Evolutionary conservation across 2,888 invertebrate species (phyloP).

Genomic region (Nineta flava): DNA sequence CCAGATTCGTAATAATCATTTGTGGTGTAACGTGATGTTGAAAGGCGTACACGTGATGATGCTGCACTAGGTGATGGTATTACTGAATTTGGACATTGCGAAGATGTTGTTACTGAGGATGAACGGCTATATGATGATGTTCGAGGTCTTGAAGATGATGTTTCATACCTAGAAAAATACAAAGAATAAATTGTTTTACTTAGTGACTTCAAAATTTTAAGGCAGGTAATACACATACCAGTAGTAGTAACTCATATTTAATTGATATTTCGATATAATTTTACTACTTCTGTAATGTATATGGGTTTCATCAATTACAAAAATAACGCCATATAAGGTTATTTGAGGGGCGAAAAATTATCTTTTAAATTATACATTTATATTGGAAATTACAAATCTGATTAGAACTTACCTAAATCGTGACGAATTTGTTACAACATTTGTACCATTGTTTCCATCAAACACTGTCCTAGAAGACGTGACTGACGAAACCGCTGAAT

Average conservation of each 20-base stretch:
- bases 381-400: too few species aligned
- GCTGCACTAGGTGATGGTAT: slow-evolving; percentile 36
- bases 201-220: too few species aligned
- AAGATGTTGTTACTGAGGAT: slow-evolving; percentile 22
- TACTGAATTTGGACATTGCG: slow-evolving; percentile 28
- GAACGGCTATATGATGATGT: slow-evolving; percentile 37
- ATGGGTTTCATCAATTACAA: too few species aligned
- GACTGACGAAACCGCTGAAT: background rate
- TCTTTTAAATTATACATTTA: too few species aligned
- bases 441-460: background rate
- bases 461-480: background rate
- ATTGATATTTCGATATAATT: too few species aligned
- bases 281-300: too few species aligned
- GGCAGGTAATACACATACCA: too few species aligned
- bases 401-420: background rate
- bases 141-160: slow-evolving; percentile 37
- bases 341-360: too few species aligned
- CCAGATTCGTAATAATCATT: slow-evolving; percentile 31
- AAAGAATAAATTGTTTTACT: background rate
- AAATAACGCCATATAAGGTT: too few species aligned
- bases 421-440: background rate
- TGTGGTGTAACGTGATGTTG: slow-evolving; percentile 23
- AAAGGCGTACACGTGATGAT: slow-evolving; percentile 30
- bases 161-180: slow-evolving; percentile 34
- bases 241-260: too few species aligned